Evolutionary conservation across 2,888 invertebrate species (phyloP), one percentile per base, ranked within the genome.

Genomic region (Coelinius sp.): DNA sequence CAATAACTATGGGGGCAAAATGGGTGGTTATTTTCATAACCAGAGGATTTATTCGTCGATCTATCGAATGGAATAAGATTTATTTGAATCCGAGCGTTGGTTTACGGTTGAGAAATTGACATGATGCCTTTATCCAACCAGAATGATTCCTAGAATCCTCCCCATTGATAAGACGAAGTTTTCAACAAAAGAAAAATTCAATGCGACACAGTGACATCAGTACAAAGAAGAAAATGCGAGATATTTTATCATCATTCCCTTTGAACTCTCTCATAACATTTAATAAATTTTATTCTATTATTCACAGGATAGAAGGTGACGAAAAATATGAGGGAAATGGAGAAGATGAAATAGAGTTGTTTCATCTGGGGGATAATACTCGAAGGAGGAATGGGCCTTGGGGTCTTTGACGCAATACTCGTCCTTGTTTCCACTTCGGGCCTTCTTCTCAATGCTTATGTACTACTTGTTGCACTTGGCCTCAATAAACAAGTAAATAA

Each of bases 371-470:
- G 75, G 76, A 76, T 56, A 14, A 75, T 7, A 63, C 17, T n/a
- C 24, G 44, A 71, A 79, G 78, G 78, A 84, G 91, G 90, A 86
- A 92, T 92, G 89, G 90, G 91, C 89, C 89, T 91, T 86, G 89
- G 92, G 88, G 91, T 90, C 87, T 90, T 93, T 82, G 91, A 91
- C 87, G 90, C 93, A 81, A 90, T 92, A 82, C 90, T 94, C 85
- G 91, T 92, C 88, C 90, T 92, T 86, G 90, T 93, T 87, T 92
- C 93, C 84, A 89, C 92, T 79, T 88, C 93, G 80, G 94, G 94
- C 80, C 89, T 94, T 78, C 88, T 93, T 79, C 91, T 94, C 84
- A 94, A 94, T 88, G 92, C 90, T 64, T 94, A 93, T 86, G 92
- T 94, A 83, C 88, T 94, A 44, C 90, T 94, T 81, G 91, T 94